Base-by-base conservation (phyloP, 2,113 vertebrate genomes). In the Rhynchomys soricoides region DNA sequence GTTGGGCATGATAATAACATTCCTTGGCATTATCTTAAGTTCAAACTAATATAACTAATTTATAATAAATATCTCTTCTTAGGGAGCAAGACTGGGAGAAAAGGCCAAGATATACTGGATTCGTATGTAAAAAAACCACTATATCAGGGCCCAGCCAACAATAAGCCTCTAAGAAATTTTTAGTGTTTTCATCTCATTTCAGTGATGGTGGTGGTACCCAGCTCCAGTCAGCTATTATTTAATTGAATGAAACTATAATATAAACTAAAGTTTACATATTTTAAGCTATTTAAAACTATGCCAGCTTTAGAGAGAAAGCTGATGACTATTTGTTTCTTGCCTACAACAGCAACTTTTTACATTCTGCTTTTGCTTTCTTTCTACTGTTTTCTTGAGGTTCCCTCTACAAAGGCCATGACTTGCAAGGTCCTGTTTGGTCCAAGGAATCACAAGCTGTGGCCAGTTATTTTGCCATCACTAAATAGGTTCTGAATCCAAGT, bases 231-330 rank as follows among this genome's bases (percentile, higher is more conserved):
- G 68, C 21, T 50, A 45, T 29, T 29, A 68, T 24, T 68, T 37
- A 50, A 82, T 3, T 83, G 40, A 91, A 22, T 89, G 92, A 78
- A 68, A 40, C 45, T 71, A 70, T 45, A 59, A 37, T 68, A 95
- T 90, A 87, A 74, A 85, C 57, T 71, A 55, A 89, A 91, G 74
- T 93, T 71, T 64, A 62, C 50, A 8, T 91, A 77, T 59, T 93
- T 55, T 86, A 91, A 68, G 66, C 34, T 66, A 66, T 45, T 82
- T 91, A 64, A 71, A 90, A 89, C 62, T n/a, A 92, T 29, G 74
- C 50, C 75, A 50, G 40, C 68, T 75, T 70, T 26, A 62, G 7
- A 12, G 29, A 17, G 19, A 68, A 86, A 40, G 16, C 31, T 68
- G 62, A 45, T 26, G 34, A 13, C 50, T 1, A 0, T 43, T 62